These are phyloP conservation scores for Hylia prasina DNA, from an alignment of 2,113 vertebrate species.

Conservation along the genomic window DNA sequence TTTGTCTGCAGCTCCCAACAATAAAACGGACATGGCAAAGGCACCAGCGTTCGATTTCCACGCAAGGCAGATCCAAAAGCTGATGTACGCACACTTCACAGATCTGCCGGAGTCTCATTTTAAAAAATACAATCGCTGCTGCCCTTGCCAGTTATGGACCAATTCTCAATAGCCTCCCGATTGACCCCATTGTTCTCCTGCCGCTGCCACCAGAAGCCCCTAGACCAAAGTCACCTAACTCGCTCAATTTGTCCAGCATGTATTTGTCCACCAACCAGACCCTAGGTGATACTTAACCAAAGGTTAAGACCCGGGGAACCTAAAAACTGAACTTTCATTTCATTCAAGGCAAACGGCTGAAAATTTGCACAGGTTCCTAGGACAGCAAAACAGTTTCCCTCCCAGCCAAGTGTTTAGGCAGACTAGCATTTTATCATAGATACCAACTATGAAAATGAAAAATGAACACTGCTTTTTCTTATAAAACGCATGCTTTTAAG, in stretches of 20 bases:
- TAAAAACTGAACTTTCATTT: background rate
- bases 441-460: background rate
- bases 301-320: background rate
- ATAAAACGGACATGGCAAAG: background rate
- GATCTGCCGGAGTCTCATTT: background rate
- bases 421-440: background rate
- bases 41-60: background rate
- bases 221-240: background rate
- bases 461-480: background rate
- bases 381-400: background rate
- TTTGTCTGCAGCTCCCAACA: background rate
- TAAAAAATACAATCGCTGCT: background rate
- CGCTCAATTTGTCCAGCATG: background rate
- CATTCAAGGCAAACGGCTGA: background rate
- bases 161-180: background rate
- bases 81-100: background rate
- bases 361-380: background rate
- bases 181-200: background rate
- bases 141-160: background rate
- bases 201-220: background rate
- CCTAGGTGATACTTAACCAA: background rate
- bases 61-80: background rate
- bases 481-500: background rate
- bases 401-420: background rate
- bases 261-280: background rate